A percentile compares a stretch with the other conserved stretches of the same genome.
Evolutionary conservation across 30 jellyfish, hydroid and myxozoan species (phyloP).

Genomic region (Turritopsis rubra): DNA sequence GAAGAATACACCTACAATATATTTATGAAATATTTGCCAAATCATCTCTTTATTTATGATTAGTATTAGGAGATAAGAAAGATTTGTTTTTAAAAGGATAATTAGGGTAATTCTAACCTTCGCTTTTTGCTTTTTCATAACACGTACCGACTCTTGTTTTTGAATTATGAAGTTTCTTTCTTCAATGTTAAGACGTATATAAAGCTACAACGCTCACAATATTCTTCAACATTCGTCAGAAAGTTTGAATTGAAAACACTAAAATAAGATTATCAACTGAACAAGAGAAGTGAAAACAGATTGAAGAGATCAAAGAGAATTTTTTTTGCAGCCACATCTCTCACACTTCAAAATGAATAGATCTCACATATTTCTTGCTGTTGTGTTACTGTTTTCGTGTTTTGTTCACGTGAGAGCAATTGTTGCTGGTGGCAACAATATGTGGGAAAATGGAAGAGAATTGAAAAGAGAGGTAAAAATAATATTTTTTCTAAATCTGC

Average conservation of each 20-base stretch:
- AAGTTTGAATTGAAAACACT: not conserved
- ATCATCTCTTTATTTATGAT: not conserved
- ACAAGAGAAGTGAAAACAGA: no score
- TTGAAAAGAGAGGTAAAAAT: not conserved
- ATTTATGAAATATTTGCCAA: not conserved
- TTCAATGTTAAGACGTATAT: not conserved
- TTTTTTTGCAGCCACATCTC: not conserved
- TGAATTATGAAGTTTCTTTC: not conserved
- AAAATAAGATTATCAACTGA: not conserved
- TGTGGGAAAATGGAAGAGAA: slow-evolving; percentile 11
- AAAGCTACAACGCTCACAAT: not conserved
- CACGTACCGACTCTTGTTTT: not conserved
- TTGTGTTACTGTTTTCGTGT: not conserved
- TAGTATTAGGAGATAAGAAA: not conserved
- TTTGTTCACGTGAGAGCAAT: not conserved
- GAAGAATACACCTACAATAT: not conserved
- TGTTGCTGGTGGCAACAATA: slow-evolving; percentile 16
- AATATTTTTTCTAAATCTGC: not conserved
- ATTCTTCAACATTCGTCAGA: not conserved
- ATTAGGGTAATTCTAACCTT: not conserved
- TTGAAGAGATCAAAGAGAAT: not conserved
- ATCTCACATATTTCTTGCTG: not conserved
- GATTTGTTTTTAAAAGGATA: not conserved
- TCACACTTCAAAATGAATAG: not conserved
- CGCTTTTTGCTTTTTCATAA: not conserved